Evolutionary conservation across 2,797 vertebrate species (phyloP).

Genomic region (Rhinella marina): DNA sequence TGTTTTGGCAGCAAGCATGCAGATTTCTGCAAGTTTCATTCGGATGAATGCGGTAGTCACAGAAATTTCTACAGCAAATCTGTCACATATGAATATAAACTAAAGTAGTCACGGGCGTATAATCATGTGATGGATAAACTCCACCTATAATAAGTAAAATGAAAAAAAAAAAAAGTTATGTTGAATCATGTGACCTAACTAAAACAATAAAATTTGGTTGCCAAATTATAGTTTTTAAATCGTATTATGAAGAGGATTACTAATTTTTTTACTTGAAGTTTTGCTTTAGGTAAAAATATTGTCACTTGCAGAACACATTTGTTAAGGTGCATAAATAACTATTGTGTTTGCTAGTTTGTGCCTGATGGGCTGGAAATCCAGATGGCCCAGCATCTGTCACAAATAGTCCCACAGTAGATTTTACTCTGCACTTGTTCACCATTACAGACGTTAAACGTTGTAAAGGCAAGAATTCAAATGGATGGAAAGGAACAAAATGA

Average conservation of each 20-base stretch:
- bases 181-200: background rate
- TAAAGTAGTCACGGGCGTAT: too few relatives aligned
- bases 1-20: too few relatives aligned
- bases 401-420: conserved; percentile 20
- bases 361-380: conserved; percentile 26
- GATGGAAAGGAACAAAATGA: background rate
- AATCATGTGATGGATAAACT: too few relatives aligned
- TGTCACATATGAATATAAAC: too few relatives aligned
- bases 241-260: background rate
- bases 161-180: background rate
- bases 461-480: conserved; percentile 10
- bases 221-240: background rate
- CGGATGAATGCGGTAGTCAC: too few relatives aligned
- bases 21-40: too few relatives aligned
- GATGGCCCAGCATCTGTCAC: conserved; percentile 22
- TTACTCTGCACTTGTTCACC: conserved; percentile 1
- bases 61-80: too few relatives aligned
- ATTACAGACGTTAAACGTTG: background rate
- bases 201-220: background rate
- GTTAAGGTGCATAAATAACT: conserved; percentile 3
- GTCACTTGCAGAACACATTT: background rate
- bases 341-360: conserved; percentile 11
- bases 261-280: background rate
- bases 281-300: background rate
- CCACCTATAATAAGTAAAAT: background rate